Conservation (phyloP, 1,140 invertebrate species). For the Thalassaphorura encarpata region DNA sequence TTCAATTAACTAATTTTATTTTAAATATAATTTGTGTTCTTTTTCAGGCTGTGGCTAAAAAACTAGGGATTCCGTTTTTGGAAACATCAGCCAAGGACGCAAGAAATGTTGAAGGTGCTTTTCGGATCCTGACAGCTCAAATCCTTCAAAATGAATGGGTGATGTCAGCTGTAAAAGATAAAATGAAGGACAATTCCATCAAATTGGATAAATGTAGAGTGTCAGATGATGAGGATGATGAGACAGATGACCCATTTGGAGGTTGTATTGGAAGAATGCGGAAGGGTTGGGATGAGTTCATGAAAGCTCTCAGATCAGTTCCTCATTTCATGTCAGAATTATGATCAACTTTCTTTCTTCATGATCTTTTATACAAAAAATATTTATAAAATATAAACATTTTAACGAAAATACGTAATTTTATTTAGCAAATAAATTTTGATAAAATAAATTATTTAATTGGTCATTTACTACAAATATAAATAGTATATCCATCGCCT, state of each 20-base stretch:
- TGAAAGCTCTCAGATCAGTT: neutral
- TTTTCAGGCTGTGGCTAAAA: constrained; percentile 52
- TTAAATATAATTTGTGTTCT: neutral
- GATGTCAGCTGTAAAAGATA: constrained; percentile 11
- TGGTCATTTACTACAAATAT: too few relatives aligned
- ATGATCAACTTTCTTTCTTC: neutral
- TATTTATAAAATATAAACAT: neutral
- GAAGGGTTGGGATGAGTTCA: neutral
- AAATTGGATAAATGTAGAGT: neutral
- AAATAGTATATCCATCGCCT: too few relatives aligned
- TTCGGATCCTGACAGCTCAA: constrained; percentile 58
- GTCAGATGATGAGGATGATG: neutral
- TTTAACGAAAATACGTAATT: neutral
- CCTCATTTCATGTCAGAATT: neutral
- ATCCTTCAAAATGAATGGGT: constrained; percentile 27
- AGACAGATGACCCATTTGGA: neutral
- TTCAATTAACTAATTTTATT: neutral
- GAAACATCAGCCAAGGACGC: constrained; percentile 78
- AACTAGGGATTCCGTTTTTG: constrained; percentile 75
- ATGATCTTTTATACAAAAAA: neutral
- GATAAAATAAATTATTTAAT: too few relatives aligned
- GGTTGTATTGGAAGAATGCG: neutral
- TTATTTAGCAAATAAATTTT: neutral
- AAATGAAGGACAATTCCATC: neutral
- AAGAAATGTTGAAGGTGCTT: constrained; percentile 51